Evolutionary conservation across 1,140 invertebrate genomes (phyloP).

Genomic region (Dendroctonus ponderosae): DNA sequence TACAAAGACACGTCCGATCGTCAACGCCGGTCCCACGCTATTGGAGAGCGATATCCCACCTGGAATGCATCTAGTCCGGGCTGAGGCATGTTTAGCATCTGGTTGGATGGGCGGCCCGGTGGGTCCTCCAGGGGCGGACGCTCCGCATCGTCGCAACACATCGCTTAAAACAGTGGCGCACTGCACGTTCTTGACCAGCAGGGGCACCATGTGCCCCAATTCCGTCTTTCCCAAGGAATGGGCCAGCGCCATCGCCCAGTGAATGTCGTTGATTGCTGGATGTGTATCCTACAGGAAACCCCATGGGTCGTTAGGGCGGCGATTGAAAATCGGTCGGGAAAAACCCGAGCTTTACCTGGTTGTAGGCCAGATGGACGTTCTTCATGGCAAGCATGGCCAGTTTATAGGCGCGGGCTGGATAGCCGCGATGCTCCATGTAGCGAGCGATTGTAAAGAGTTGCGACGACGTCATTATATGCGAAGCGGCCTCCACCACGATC

Average conservation of each 20-base stretch:
- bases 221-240: conserved; percentile 77
- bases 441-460: conserved; percentile 81
- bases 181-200: conserved; percentile 82
- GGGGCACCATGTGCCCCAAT: conserved; percentile 72
- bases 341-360: conserved; percentile 60
- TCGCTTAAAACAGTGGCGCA: conserved; percentile 82
- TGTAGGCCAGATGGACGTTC: conserved; percentile 79
- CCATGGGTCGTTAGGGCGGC: not conserved
- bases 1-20: conserved; percentile 20
- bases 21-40: no score
- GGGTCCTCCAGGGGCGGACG: conserved; percentile 62
- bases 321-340: not conserved
- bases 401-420: conserved; percentile 77
- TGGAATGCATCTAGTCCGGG: conserved; percentile 46
- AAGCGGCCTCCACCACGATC: conserved; percentile 78
- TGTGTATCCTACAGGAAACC: conserved; percentile 65
- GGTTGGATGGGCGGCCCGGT: conserved; percentile 36
- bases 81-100: conserved; percentile 42
- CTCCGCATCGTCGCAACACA: conserved; percentile 77
- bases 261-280: conserved; percentile 83
- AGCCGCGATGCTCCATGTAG: conserved; percentile 83
- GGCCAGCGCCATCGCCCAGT: conserved; percentile 81
- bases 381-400: conserved; percentile 82
- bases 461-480: conserved; percentile 75
- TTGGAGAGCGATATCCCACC: no score